phyloP scores from a whole-genome alignment of 2,888 invertebrate species.

The Hyposoter didymator region DNA sequence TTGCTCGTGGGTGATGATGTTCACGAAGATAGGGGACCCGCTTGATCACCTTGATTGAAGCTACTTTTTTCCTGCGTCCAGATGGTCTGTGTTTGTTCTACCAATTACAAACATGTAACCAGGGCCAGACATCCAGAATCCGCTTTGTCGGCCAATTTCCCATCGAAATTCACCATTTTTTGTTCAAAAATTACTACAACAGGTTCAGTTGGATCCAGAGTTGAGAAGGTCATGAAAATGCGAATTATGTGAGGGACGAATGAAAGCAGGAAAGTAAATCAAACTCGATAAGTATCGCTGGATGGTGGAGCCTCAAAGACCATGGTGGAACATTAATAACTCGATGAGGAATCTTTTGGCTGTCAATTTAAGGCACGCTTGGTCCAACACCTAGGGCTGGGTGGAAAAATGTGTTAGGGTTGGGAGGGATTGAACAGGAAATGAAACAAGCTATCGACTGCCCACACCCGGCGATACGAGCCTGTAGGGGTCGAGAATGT shows the following conservation, averaged over 20 bases:
- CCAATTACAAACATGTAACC: neutral
- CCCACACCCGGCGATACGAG: neutral
- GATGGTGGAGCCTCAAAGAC: neutral
- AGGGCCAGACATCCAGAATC: neutral
- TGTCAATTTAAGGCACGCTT: neutral
- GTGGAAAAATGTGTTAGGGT: neutral
- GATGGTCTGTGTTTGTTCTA: neutral
- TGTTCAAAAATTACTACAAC: neutral
- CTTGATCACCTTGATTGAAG: neutral
- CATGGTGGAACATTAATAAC: neutral
- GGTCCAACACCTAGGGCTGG: neutral
- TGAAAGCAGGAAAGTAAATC: neutral
- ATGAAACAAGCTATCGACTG: conserved; percentile 20
- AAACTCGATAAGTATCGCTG: neutral
- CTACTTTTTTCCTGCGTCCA: neutral
- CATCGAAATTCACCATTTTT: neutral
- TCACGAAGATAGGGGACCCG: neutral
- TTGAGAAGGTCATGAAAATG: neutral
- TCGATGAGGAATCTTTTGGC: neutral
- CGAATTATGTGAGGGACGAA: neutral
- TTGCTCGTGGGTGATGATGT: neutral
- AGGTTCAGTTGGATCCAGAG: neutral
- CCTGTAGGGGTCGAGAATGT: neutral
- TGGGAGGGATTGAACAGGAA: neutral
- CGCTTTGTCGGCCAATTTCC: neutral